Evolutionary conservation across 2,888 invertebrate species (phyloP).

Genomic region (Oegoconia quadripuncta): DNA sequence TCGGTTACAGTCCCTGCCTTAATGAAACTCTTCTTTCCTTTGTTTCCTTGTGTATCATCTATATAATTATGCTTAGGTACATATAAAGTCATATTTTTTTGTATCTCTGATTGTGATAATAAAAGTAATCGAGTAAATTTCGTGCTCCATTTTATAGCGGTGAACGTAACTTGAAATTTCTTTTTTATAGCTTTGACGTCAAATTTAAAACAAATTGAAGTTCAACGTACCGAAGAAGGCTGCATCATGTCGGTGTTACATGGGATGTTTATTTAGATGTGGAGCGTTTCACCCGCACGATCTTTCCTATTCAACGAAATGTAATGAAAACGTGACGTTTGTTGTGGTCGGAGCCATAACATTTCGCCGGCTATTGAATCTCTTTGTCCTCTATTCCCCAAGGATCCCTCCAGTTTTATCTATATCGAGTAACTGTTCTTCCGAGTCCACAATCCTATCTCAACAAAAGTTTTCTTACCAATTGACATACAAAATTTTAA

Average conservation of each 20-base stretch:
- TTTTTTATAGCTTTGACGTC: conserved; percentile 1
- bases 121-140: conserved; percentile 1
- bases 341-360: conserved; percentile 1
- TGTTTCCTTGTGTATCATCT: conserved; percentile 29
- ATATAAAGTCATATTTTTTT: neutral
- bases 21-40: conserved; percentile 51
- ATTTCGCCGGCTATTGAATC: conserved; percentile 1
- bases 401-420: conserved; percentile 1
- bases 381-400: conserved; percentile 1
- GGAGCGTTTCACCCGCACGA: neutral
- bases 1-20: conserved; percentile 35
- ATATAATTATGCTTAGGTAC: conserved; percentile 6
- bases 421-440: conserved; percentile 2
- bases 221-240: conserved; percentile 1
- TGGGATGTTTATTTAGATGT: too few relatives aligned
- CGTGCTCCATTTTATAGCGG: neutral
- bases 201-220: conserved; percentile 4
- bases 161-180: neutral
- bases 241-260: too few relatives aligned
- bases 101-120: conserved; percentile 1
- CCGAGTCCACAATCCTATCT: neutral
- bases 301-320: neutral
- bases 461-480: neutral
- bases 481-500: too few relatives aligned
- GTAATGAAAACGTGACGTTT: conserved; percentile 1